A percentile compares a stretch with the other conserved stretches of the same genome.
Conservation (phyloP, 2,113 vertebrate species). For the Struthio camelus region DNA sequence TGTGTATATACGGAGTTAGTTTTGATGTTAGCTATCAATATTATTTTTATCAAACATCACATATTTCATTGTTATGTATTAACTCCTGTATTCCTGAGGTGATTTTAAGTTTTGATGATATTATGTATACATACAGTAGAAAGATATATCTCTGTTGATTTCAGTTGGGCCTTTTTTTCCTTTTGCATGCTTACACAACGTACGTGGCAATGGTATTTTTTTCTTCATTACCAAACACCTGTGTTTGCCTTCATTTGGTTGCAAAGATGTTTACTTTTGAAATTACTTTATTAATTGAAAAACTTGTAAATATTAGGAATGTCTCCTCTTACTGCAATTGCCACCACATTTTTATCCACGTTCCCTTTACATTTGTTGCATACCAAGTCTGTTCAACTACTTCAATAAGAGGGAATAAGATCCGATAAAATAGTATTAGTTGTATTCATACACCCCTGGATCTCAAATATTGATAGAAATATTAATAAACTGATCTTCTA, state of each 20-base stretch:
- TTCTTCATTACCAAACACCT: constrained; percentile 62
- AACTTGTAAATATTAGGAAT: constrained; percentile 59
- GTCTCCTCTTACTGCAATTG: constrained; percentile 58
- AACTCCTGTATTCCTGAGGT: neutral
- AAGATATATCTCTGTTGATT: neutral
- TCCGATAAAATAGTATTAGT: neutral
- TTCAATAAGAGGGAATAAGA: neutral
- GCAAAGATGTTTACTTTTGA: constrained; percentile 66
- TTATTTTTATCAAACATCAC: constrained; percentile 2
- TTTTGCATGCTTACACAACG: neutral
- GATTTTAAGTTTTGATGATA: neutral
- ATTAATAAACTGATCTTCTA: constrained; percentile 14
- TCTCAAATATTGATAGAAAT: constrained; percentile 17
- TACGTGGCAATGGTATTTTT: neutral
- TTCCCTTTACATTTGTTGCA: constrained; percentile 26
- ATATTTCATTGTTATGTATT: neutral
- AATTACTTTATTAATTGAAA: constrained; percentile 68
- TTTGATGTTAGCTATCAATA: constrained; percentile 27
- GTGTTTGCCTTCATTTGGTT: constrained; percentile 56
- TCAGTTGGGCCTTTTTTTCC: neutral
- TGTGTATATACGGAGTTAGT: neutral
- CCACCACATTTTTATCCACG: constrained; percentile 26
- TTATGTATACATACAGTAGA: neutral
- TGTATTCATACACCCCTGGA: neutral
- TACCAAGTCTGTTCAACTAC: constrained; percentile 20